Evolutionary conservation across 2,888 invertebrate genomes (phyloP), one percentile per base, ranked within the genome.

Genomic region (Euplagia quadripunctaria): DNA sequence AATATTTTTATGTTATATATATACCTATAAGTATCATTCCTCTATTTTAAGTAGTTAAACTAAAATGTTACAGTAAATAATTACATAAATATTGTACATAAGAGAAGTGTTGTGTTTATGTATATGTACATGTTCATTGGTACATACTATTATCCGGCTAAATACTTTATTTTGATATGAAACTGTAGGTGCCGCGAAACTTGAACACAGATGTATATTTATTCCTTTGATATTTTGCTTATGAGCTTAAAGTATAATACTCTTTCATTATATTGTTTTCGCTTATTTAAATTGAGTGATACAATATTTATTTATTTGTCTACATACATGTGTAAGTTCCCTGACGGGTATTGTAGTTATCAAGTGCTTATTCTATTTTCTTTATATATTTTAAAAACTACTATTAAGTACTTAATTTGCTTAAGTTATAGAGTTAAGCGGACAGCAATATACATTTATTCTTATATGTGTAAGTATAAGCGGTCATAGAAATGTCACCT

Each of bases 1-100:
- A 90, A 89, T 87, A 87, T 84, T 86, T 88, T 85, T 86, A 77
- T 78, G 84, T 75, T 75, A 69, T 76, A 75, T 76, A 75, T 78
- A 75, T 82, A 79, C 67, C 75, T 70, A 70, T 76, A 84, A 81
- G 79, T 68, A 76, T 75, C 42, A 68, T 81, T 80, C 75, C 42
- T 75, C 72, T 77, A 76, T 76, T 77, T 70, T 85, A 75, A 52
- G 67, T 74, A 84, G 76, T 81, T 79, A 78, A 74, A 67, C 8
- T 81, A 77, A 73, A 76, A 70, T 72, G 79, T 79, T 76, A 78
- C 76, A 79, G 75, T 86, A 87, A 87, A 81, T 81, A 77, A 7
- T 61, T 61, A 31, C 31, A 31, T 61, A 31, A 14, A 80, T 76
- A 76, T 73, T 88, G 87, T 88, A 89, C 75, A 89, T 88, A 88